Evolutionary conservation across 2,888 invertebrate species (phyloP).

Genomic region (Bhutanitis thaidina): DNA sequence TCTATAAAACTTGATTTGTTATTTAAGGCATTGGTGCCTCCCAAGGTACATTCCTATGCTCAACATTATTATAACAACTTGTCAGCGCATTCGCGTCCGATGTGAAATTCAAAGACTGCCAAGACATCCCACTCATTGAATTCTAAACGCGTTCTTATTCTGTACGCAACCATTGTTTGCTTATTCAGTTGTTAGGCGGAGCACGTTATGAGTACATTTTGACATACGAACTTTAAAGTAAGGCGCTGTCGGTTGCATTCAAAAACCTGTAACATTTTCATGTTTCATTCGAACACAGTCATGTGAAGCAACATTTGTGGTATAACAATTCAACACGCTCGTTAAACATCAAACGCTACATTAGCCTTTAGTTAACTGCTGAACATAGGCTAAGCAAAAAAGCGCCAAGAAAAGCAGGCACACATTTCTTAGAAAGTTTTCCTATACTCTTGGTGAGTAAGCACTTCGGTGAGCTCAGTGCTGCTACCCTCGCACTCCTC

Average conservation of each 20-base stretch:
- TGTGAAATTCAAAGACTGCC: background rate
- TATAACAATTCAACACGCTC: too few relatives aligned
- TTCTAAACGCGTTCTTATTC: background rate
- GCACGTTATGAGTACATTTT: conserved; percentile 2
- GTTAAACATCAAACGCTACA: too few relatives aligned
- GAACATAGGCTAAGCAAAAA: too few relatives aligned
- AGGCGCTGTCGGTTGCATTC: background rate
- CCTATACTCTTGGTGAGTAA: too few relatives aligned
- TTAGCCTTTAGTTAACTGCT: too few relatives aligned
- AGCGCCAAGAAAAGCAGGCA: too few relatives aligned
- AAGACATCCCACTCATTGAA: background rate
- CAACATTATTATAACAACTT: background rate
- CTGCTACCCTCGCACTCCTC: too few relatives aligned
- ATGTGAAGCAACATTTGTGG: background rate
- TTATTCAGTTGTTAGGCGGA: background rate
- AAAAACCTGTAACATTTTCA: background rate
- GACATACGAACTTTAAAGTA: conserved; percentile 3
- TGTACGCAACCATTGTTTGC: conserved; percentile 4
- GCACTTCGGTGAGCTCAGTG: too few relatives aligned
- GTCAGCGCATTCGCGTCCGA: too few relatives aligned
- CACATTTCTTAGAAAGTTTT: too few relatives aligned
- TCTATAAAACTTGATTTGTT: too few relatives aligned
- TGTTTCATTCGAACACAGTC: background rate
- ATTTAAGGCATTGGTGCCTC: background rate
- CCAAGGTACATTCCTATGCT: background rate